These are phyloP conservation scores for Ceriagrion tenellum DNA, from an alignment of 2,888 invertebrate species.

Conservation along the genomic window DNA sequence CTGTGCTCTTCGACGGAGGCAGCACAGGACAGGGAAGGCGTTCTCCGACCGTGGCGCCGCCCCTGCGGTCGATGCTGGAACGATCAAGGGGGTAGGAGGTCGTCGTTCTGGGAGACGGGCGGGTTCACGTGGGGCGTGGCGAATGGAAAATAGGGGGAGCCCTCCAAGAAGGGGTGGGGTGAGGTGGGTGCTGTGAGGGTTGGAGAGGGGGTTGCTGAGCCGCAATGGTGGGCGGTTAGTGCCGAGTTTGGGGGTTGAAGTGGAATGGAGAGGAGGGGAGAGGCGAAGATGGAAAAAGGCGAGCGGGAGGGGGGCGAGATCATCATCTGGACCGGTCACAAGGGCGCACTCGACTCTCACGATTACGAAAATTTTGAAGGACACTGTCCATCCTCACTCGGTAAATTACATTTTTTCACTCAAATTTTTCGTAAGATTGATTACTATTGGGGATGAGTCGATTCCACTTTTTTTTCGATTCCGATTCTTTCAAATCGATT, in stretches of 20 bases:
- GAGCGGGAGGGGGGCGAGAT: too few relatives aligned
- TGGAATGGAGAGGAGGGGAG: neutral
- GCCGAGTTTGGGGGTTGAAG: neutral
- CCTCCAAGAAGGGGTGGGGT: too few relatives aligned
- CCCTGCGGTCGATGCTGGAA: neutral
- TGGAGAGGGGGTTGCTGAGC: neutral
- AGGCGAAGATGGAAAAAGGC: neutral
- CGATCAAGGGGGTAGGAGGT: neutral
- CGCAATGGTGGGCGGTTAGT: neutral
- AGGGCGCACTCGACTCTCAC: neutral
- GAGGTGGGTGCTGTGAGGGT: neutral
- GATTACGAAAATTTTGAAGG: too few relatives aligned
- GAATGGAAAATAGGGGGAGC: neutral
- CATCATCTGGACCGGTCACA: neutral
- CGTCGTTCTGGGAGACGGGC: neutral
- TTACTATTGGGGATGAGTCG: too few relatives aligned
- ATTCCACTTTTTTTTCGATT: too few relatives aligned
- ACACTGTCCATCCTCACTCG: too few relatives aligned
- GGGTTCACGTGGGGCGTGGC: constrained; percentile 22
- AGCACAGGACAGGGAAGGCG: neutral
- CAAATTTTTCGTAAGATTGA: too few relatives aligned
- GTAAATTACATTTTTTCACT: too few relatives aligned
- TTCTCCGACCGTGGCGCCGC: constrained; percentile 9
- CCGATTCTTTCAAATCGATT: too few relatives aligned
- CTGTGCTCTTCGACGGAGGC: too few relatives aligned